Evolutionary conservation across 2,797 vertebrate genomes (phyloP).

Genomic region (Gymnodraco acuticeps): DNA sequence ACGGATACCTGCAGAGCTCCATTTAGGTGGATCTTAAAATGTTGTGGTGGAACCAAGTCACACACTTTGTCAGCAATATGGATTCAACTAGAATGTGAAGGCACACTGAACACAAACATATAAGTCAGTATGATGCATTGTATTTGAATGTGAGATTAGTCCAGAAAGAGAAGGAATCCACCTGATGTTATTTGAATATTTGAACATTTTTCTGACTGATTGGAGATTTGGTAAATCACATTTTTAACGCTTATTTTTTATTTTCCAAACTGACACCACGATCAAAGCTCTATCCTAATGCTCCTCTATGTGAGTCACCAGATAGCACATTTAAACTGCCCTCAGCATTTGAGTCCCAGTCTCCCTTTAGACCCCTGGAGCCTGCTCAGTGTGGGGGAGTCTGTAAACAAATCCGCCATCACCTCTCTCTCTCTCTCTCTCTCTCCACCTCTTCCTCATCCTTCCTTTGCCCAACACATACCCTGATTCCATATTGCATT

Average conservation of each 20-base stretch:
- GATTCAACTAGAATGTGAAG: slow-evolving; percentile 9
- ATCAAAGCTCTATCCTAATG: slow-evolving; percentile 9
- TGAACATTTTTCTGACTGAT: neutral
- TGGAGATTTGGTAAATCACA: neutral
- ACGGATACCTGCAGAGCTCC: slow-evolving; percentile 35
- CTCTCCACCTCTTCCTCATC: slow-evolving; percentile 1
- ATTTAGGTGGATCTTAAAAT: slow-evolving; percentile 22
- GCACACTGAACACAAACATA: neutral
- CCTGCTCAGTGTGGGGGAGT: slow-evolving; percentile 70
- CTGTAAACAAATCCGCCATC: slow-evolving; percentile 64
- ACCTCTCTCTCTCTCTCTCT: slow-evolving; percentile 39
- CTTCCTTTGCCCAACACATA: neutral
- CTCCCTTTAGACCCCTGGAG: slow-evolving; percentile 77
- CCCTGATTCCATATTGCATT: neutral
- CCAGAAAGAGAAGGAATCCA: neutral
- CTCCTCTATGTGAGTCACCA: slow-evolving; percentile 7
- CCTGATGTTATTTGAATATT: neutral
- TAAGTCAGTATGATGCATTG: neutral
- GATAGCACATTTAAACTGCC: slow-evolving; percentile 27
- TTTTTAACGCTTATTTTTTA: neutral
- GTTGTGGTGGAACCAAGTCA: slow-evolving; percentile 3
- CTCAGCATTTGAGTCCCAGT: slow-evolving; percentile 54
- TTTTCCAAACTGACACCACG: slow-evolving; percentile 14
- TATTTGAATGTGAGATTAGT: neutral
- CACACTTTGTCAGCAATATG: slow-evolving; percentile 3